Evolutionary conservation across 2,888 invertebrate genomes (phyloP).

Genomic region (Glyphotaelius pellucidus): DNA sequence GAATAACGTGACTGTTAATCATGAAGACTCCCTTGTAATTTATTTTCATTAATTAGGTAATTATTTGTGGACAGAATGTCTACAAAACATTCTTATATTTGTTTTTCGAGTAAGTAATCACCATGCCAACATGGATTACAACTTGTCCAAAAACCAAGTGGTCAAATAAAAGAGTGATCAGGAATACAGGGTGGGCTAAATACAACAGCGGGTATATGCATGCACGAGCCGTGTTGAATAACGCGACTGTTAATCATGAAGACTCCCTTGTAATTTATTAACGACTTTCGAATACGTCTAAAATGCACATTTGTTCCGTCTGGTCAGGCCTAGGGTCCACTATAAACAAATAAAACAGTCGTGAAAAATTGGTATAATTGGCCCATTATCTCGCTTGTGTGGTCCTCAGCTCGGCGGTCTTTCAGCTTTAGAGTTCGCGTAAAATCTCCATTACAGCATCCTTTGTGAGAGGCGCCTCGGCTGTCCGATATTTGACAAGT

Average conservation of each 20-base stretch:
- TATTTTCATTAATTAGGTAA: neutral
- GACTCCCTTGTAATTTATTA: neutral
- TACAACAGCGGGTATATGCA: too few species aligned
- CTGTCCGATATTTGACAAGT: conserved; percentile 38
- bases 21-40: neutral
- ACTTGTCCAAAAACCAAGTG: too few species aligned
- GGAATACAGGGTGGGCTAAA: too few species aligned
- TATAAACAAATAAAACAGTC: conserved; percentile 35
- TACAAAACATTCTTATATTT: too few species aligned
- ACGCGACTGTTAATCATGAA: neutral
- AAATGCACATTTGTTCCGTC: neutral
- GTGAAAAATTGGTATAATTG: conserved; percentile 19
- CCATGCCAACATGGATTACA: too few species aligned
- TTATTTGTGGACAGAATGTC: too few species aligned
- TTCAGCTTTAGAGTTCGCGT: neutral
- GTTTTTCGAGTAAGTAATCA: too few species aligned
- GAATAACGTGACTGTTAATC: neutral
- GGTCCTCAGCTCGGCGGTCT: conserved; percentile 19
- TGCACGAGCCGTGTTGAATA: neutral
- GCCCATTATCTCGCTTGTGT: conserved; percentile 40
- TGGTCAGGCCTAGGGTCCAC: neutral
- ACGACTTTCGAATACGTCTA: neutral
- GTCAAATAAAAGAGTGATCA: too few species aligned
- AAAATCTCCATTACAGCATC: conserved; percentile 18
- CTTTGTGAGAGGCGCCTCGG: conserved; percentile 26